phyloP scores from a whole-genome alignment of 2,888 invertebrate genomes.

The Nemotelus pantherinus region DNA sequence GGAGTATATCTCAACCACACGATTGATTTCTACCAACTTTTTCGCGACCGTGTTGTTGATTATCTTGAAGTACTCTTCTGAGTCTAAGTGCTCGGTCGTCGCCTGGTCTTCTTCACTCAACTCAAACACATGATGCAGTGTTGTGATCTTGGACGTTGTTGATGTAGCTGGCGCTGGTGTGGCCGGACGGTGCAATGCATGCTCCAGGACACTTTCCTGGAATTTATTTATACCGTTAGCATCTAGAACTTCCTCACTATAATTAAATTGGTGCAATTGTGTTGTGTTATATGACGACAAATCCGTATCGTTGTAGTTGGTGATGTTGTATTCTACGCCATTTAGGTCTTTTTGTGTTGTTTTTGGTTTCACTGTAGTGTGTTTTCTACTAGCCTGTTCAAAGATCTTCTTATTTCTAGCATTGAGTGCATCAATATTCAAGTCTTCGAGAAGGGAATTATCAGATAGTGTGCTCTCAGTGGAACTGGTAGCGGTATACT shows the following conservation, averaged over 20 bases:
- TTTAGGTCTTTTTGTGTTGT: constrained; percentile 47
- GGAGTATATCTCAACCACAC: constrained; percentile 75
- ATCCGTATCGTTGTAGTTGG: constrained; percentile 47
- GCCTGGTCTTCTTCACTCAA: constrained; percentile 60
- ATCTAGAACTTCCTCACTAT: neutral
- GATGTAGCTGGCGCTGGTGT: constrained; percentile 54
- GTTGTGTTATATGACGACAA: constrained; percentile 41
- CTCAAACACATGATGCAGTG: constrained; percentile 67
- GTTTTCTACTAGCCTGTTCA: constrained; percentile 64
- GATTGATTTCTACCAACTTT: constrained; percentile 74
- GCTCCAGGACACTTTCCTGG: constrained; percentile 48
- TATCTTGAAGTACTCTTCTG: neutral
- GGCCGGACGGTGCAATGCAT: constrained; percentile 33
- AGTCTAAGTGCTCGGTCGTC: constrained; percentile 53
- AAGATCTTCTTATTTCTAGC: constrained; percentile 68
- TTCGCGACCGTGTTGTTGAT: constrained; percentile 58
- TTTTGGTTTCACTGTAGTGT: constrained; percentile 61
- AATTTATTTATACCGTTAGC: constrained; percentile 49
- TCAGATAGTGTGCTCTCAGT: constrained; percentile 54
- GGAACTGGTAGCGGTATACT: constrained; percentile 58
- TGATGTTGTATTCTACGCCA: constrained; percentile 35
- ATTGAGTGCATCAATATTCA: constrained; percentile 67
- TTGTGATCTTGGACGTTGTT: constrained; percentile 59
- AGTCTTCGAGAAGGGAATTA: constrained; percentile 61
- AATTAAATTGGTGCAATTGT: constrained; percentile 41